Percentiles rank a stretch among this genome's conserved stretches.
Evolutionary conservation across 1,140 invertebrate genomes (phyloP).

Genomic region (Lordiphosa collinella): DNA sequence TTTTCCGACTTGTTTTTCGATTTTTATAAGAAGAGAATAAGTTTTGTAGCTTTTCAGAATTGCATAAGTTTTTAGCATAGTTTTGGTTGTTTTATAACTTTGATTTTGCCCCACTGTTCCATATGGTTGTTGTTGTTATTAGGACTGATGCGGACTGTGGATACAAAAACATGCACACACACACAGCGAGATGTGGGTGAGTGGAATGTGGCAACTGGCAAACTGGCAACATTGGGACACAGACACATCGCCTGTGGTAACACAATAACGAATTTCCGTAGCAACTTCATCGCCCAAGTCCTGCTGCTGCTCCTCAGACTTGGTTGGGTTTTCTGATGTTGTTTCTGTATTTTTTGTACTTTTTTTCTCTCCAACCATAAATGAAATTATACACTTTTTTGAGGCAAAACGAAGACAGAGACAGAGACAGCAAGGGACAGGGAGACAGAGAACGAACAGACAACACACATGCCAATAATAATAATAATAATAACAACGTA

Average conservation of each 20-base stretch:
- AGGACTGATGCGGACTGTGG: slow-evolving; percentile 37
- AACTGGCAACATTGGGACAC: slow-evolving; percentile 60
- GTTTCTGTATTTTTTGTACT: slow-evolving; percentile 12
- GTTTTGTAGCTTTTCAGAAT: too few relatives aligned
- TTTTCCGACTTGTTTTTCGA: too few relatives aligned
- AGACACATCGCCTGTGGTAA: slow-evolving; percentile 78
- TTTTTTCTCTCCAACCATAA: slow-evolving; percentile 28
- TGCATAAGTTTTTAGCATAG: too few relatives aligned
- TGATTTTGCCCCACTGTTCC: slow-evolving; percentile 25
- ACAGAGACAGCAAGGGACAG: background rate
- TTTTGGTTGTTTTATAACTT: too few relatives aligned
- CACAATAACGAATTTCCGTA: slow-evolving; percentile 79
- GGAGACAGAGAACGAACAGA: slow-evolving; percentile 6
- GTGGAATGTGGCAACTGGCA: slow-evolving; percentile 18
- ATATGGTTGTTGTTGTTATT: slow-evolving; percentile 32
- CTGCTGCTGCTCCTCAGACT: slow-evolving; percentile 42
- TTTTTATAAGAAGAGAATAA: too few relatives aligned
- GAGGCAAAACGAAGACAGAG: slow-evolving; percentile 10
- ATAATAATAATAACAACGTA: slow-evolving; percentile 19
- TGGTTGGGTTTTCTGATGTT: slow-evolving; percentile 31
- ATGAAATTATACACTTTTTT: slow-evolving; percentile 55
- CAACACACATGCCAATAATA: slow-evolving; percentile 27
- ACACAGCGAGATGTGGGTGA: background rate
- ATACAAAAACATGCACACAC: slow-evolving; percentile 2
- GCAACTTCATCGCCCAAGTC: slow-evolving; percentile 64